Conservation (phyloP, 1,140 invertebrate genomes). For the Habropoda laboriosa region DNA sequence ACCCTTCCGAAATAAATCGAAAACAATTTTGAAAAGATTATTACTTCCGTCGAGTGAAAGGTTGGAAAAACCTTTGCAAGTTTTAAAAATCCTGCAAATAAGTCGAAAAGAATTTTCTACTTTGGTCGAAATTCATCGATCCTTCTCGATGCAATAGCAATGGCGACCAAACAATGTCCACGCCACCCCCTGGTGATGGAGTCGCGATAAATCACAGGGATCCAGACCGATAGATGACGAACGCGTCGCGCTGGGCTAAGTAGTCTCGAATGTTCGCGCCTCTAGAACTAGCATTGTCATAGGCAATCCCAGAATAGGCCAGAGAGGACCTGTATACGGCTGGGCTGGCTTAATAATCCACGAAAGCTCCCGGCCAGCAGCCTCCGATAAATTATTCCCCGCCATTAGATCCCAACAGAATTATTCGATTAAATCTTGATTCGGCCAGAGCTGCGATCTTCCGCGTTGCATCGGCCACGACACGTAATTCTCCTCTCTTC, state of each 20-base stretch:
- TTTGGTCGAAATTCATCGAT: no score
- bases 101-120: no score
- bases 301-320: neutral
- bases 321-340: neutral
- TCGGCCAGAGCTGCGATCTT: slow-evolving; percentile 65
- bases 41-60: no score
- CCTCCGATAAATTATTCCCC: slow-evolving; percentile 70
- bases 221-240: slow-evolving; percentile 17
- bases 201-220: slow-evolving; percentile 29
- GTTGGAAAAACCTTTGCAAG: no score
- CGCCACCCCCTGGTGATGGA: neutral
- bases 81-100: no score
- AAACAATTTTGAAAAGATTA: no score
- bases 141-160: neutral
- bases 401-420: slow-evolving; percentile 72
- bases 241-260: slow-evolving; percentile 8
- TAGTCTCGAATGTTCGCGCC: slow-evolving; percentile 9
- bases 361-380: slow-evolving; percentile 20
- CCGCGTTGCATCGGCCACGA: slow-evolving; percentile 12
- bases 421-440: slow-evolving; percentile 77
- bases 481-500: neutral
- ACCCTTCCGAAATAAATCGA: no score
- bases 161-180: neutral
- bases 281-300: slow-evolving; percentile 25
- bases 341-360: slow-evolving; percentile 37